Evolutionary conservation across 2,113 vertebrate genomes (phyloP).

Genomic region (Pygoscelis adeliae): DNA sequence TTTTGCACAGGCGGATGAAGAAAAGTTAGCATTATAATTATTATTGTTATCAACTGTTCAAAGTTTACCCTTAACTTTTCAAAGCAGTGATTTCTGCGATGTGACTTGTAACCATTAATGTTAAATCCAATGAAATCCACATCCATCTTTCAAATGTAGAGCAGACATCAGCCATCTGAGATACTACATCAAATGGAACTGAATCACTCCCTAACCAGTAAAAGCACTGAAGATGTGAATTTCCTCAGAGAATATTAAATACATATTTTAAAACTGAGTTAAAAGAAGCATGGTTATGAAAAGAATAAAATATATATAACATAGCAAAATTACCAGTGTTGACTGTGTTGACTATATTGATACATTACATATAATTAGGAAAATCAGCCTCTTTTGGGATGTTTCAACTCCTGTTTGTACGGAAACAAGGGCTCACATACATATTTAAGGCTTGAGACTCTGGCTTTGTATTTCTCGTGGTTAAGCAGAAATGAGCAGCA

Average conservation of each 20-base stretch:
- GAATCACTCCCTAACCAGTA: neutral
- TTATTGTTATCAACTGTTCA: conserved; percentile 2
- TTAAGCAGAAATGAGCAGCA: neutral
- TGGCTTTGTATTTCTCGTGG: neutral
- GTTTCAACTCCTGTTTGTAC: neutral
- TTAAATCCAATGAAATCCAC: conserved; percentile 11
- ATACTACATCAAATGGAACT: neutral
- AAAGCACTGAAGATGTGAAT: neutral
- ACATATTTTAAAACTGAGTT: neutral
- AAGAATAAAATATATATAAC: neutral
- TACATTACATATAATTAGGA: neutral
- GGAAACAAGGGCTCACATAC: neutral
- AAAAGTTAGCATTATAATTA: neutral
- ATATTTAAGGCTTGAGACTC: neutral
- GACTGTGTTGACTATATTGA: neutral
- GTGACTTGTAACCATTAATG: neutral
- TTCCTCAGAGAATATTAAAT: neutral
- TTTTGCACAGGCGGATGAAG: conserved; percentile 2
- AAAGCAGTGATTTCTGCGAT: neutral
- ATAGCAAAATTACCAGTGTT: neutral
- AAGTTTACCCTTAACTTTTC: neutral
- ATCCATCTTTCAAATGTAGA: neutral
- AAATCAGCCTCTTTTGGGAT: neutral
- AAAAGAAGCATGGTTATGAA: neutral
- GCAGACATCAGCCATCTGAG: neutral